A percentile compares a stretch with the other conserved stretches of the same genome.
Evolutionary conservation across 2,888 invertebrate species (phyloP).

Genomic region (Ectropis crepuscularia): DNA sequence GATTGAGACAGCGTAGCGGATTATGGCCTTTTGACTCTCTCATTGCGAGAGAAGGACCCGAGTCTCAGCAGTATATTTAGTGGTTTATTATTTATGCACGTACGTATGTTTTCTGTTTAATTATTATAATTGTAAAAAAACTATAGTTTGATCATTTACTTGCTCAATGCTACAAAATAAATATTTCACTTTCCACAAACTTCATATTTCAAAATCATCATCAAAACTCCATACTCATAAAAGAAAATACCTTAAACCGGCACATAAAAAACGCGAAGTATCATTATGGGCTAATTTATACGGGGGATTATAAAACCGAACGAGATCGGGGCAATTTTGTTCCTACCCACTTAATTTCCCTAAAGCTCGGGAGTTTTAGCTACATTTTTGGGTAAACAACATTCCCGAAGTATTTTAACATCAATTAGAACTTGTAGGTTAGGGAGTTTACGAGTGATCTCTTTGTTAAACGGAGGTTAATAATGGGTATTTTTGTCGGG

Average conservation of each 20-base stretch:
- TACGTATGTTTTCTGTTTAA: too few relatives aligned
- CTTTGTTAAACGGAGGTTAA: slow-evolving; percentile 33
- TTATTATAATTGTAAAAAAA: too few relatives aligned
- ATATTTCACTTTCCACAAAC: neutral
- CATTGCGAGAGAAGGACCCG: too few relatives aligned
- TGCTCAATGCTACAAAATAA: too few relatives aligned
- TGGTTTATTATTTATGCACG: too few relatives aligned
- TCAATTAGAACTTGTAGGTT: slow-evolving; percentile 41
- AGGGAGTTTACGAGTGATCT: slow-evolving; percentile 36
- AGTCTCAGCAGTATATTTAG: too few relatives aligned
- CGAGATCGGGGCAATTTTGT: slow-evolving; percentile 23
- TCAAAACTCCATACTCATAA: slow-evolving; percentile 15
- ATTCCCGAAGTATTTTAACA: slow-evolving; percentile 43
- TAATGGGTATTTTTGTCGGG: slow-evolving; percentile 23
- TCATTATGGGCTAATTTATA: slow-evolving; percentile 27
- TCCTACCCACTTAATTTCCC: slow-evolving; percentile 40
- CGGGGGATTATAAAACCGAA: slow-evolving; percentile 30
- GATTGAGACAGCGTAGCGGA: too few relatives aligned
- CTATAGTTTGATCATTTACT: too few relatives aligned
- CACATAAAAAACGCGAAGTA: slow-evolving; percentile 19
- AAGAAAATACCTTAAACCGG: slow-evolving; percentile 18
- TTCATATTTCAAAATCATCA: slow-evolving; percentile 17
- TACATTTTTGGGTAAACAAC: slow-evolving; percentile 44
- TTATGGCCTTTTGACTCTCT: too few relatives aligned
- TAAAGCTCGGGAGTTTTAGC: slow-evolving; percentile 33